Evolutionary conservation across 2,797 vertebrate genomes (phyloP).

Genomic region (Tamandua tetradactyla): DNA sequence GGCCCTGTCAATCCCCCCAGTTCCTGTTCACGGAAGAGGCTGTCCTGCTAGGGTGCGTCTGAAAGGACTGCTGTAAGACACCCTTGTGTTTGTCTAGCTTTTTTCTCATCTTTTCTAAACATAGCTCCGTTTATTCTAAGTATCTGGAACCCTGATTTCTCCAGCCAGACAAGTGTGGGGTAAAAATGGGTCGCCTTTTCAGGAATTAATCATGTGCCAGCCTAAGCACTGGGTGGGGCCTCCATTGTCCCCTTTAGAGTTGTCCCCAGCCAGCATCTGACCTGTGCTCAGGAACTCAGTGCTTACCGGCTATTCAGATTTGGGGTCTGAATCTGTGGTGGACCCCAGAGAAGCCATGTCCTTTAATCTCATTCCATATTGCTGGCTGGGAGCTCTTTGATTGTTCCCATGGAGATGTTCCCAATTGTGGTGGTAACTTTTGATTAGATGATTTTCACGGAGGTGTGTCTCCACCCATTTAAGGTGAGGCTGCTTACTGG

Average conservation of each 20-base stretch:
- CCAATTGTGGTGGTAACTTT: too few relatives aligned
- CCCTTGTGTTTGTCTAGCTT: background rate
- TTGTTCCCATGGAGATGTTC: too few relatives aligned
- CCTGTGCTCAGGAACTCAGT: background rate
- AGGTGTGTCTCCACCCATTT: too few relatives aligned
- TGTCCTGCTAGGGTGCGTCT: background rate
- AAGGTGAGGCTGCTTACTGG: too few relatives aligned
- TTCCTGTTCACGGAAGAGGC: background rate
- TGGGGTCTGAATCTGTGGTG: too few relatives aligned
- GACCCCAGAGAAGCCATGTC: too few relatives aligned
- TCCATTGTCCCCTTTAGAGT: background rate
- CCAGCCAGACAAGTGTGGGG: background rate
- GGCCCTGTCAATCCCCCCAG: rapidly evolving
- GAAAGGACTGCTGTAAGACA: background rate
- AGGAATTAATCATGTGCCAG: too few relatives aligned
- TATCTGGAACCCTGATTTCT: background rate
- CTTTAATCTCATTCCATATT: too few relatives aligned
- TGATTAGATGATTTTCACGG: too few relatives aligned
- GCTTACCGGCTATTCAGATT: too few relatives aligned
- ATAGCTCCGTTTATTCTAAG: background rate
- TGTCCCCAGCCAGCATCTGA: background rate
- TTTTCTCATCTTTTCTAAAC: background rate
- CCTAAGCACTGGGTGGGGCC: background rate
- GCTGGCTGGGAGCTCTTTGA: too few relatives aligned
- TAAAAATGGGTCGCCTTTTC: background rate